These are phyloP conservation scores for Emydocephalus ijimae DNA, from an alignment of 2,113 vertebrate genomes.

Conservation along the genomic window DNA sequence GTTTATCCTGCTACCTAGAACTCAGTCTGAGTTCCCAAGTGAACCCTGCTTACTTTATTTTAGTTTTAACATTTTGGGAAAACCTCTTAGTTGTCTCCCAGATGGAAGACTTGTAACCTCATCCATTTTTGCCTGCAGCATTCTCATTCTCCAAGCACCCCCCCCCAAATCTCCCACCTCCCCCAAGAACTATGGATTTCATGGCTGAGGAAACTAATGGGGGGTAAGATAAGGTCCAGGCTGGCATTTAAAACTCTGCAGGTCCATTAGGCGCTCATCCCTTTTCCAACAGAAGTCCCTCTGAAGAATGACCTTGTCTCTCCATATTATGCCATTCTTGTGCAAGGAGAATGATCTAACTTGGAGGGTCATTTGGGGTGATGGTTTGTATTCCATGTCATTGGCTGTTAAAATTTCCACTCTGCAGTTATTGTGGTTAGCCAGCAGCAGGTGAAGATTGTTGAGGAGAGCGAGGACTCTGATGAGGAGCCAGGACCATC, in stretches of 20 bases:
- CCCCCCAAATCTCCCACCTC: background rate
- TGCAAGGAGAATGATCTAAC: conserved; percentile 17
- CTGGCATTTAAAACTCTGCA: conserved; percentile 30
- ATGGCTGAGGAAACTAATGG: conserved; percentile 27
- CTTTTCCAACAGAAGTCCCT: conserved; percentile 28
- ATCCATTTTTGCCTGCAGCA: background rate
- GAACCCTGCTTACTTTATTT: background rate
- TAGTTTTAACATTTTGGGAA: background rate
- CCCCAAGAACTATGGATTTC: conserved; percentile 17
- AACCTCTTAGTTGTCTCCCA: background rate
- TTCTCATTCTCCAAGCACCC: background rate
- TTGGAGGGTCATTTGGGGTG: background rate
- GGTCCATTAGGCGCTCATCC: conserved; percentile 27
- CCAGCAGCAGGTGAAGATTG: too few species aligned
- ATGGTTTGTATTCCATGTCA: background rate
- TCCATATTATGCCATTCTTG: conserved; percentile 10
- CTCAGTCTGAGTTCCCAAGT: background rate
- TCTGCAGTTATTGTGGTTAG: too few species aligned
- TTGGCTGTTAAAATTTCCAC: background rate
- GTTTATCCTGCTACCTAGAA: background rate
- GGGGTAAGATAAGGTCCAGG: conserved; percentile 4
- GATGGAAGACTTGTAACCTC: background rate
- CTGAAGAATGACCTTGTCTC: conserved; percentile 30
- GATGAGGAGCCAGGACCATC: too few species aligned
- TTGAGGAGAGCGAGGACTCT: too few species aligned